Base-by-base conservation (phyloP, 2,797 vertebrate species). In the Takifugu ocellatus region DNA sequence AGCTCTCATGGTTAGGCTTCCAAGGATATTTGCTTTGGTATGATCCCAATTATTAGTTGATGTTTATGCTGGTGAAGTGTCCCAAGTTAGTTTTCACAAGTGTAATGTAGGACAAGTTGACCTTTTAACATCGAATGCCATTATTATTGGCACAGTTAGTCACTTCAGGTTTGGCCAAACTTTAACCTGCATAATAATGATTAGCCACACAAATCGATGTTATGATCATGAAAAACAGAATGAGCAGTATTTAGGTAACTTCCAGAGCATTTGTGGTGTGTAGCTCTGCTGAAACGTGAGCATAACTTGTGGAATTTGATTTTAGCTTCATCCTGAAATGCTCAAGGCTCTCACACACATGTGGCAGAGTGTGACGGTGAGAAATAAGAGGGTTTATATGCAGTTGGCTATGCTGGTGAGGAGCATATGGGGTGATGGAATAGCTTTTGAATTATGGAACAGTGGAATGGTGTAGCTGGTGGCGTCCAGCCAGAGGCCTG, bases 391-490 rank as follows among this genome's bases (percentile, higher is more conserved):
- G 75, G 82, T 89, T 87, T 85, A 86, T 86, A 77, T 86, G 70
- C 52, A 69, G 72, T 79, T 58, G 61, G 72, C 72, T 42, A 76
- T 59, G 64, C 58, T 68, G 66, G 64, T 59, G 58, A 59, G 58
- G 75, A 74, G 72, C 87, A 86, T 81, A 82, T 61, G 75, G 81
- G 63, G 54, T 79, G 83, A 86, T 84, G 83, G 83, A 89, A 68
- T 63, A 79, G 79, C 80, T 79, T 81, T 77, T 87, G 83, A 89
- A 90, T 88, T 79, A 88, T 88, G 86, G 84, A 89, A 82, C 71
- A 85, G 82, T 51, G 72, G 79, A 87, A 83, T 77, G 82, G 83
- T 78, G 78, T 74, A 85, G 74, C 81, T 83, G 84, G 81, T 88
- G 85, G 84, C 77, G 78, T 84, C 72, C 58, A 14, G 79, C 87